These are phyloP conservation scores for Marmota monax DNA, from an alignment of 2,113 vertebrate species.

Conservation along the genomic window DNA sequence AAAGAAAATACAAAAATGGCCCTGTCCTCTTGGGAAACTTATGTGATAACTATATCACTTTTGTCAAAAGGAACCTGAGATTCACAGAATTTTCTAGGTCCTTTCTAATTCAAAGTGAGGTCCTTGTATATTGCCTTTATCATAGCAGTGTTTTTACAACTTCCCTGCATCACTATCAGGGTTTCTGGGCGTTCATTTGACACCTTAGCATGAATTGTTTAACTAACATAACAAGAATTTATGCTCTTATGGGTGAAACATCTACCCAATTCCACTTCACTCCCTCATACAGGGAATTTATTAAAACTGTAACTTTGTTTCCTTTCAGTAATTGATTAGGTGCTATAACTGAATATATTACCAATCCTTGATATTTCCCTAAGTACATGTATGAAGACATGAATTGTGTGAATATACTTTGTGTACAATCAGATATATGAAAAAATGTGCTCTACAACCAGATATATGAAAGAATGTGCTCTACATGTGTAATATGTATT, in stretches of 20 bases:
- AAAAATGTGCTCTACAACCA: too few relatives aligned
- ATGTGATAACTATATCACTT: neutral
- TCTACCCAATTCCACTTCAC: neutral
- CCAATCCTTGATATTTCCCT: neutral
- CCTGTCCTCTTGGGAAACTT: neutral
- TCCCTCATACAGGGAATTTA: neutral
- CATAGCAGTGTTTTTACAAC: neutral
- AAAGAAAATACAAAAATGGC: neutral
- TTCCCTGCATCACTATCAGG: neutral
- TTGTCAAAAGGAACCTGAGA: neutral
- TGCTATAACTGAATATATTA: neutral
- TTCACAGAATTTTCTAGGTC: neutral
- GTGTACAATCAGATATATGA: too few relatives aligned
- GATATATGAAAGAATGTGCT: too few relatives aligned
- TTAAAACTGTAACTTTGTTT: neutral
- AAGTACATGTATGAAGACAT: too few relatives aligned
- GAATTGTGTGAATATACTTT: too few relatives aligned
- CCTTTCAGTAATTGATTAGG: neutral
- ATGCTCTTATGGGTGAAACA: neutral
- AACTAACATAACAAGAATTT: neutral
- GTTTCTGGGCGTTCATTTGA: neutral
- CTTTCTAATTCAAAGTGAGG: neutral
- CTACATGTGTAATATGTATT: too few relatives aligned
- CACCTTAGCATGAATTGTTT: neutral
- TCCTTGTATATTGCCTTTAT: neutral